These are phyloP conservation scores for Colletes collaris DNA, from an alignment of 2,888 invertebrate species.

Conservation along the genomic window DNA sequence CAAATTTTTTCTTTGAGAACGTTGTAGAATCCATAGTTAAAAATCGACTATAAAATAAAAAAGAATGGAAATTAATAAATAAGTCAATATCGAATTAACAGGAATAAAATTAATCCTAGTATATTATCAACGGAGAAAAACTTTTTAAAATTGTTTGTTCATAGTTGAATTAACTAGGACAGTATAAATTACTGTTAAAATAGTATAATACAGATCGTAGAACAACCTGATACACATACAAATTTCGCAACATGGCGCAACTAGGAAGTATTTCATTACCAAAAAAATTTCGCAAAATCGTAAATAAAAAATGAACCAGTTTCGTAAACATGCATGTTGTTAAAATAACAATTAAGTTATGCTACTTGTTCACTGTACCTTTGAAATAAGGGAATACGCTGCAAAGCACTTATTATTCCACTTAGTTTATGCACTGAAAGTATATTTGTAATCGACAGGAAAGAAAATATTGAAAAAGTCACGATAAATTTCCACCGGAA, in stretches of 20 bases:
- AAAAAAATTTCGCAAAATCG: slow-evolving; percentile 8
- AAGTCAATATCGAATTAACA: background rate
- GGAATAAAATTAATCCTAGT: background rate
- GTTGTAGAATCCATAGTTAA: slow-evolving; percentile 23
- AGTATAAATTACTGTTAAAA: background rate
- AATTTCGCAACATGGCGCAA: slow-evolving; percentile 43
- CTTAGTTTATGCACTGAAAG: background rate
- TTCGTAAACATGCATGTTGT: background rate
- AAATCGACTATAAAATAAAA: slow-evolving; percentile 33
- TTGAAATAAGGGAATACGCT: background rate
- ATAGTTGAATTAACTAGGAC: background rate
- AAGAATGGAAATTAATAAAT: slow-evolving; percentile 5
- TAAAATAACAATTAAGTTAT: background rate
- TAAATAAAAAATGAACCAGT: background rate
- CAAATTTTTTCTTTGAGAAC: slow-evolving; percentile 29
- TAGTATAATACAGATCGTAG: no score
- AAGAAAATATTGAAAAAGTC: background rate
- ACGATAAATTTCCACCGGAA: slow-evolving; percentile 16
- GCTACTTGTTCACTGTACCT: slow-evolving; percentile 11
- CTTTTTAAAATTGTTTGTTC: background rate
- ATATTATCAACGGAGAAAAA: no score
- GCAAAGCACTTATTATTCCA: background rate
- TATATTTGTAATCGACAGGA: background rate
- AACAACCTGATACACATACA: background rate
- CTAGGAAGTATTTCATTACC: background rate